Evolutionary conservation across 2,888 invertebrate genomes (phyloP), one percentile per base, ranked within the genome.

Genomic region (Ichneumon xanthorius): DNA sequence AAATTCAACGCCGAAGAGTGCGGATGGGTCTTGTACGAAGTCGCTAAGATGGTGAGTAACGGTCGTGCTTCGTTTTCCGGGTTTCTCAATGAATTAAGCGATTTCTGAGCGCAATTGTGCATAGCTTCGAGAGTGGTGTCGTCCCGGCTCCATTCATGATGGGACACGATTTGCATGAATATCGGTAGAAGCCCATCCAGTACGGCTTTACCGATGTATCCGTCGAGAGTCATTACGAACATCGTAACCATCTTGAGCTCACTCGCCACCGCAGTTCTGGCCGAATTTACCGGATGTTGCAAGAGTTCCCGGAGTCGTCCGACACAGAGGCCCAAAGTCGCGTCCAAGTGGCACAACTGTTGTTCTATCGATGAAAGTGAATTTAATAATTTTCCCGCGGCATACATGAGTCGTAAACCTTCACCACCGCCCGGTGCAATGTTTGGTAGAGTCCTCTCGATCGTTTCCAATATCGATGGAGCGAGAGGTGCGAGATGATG

Each of bases 401-500:
- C 96, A 88, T 96, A 96, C 97, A 97, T 97, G 22, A 98, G 93
- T 67, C 97, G 95, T 72, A 96, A 95, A 81, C 96, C 95, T 91
- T 97, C 97, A 0, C 96, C 95, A 92, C 96, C 96, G 77, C 96
- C 94, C 84, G 96, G 94, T 40, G 94, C 94, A 0, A 96, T 95
- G 58, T 94, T 95, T 22, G 94, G 94, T 9, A 97, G 92, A 0
- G 95, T 95, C 53, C 93, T 93, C 93, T 95, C 91, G 22, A 94
- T 94, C 0, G 97, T 96, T 30, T 95, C 95, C 4, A 98, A 95
- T 82, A 98, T 96, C 82, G 97, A 96, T 33, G 96, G 96, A 0
- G 97, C 97, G 90, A 96, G 97, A 0, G 97, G 97, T 70, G 96
- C 95, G 88, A 99, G 95, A 92, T 96, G 96, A 72, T 96, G 93